Evolutionary conservation across 2,888 invertebrate genomes (phyloP), one percentile per base, ranked within the genome.

Genomic region (Synergus japonicus): DNA sequence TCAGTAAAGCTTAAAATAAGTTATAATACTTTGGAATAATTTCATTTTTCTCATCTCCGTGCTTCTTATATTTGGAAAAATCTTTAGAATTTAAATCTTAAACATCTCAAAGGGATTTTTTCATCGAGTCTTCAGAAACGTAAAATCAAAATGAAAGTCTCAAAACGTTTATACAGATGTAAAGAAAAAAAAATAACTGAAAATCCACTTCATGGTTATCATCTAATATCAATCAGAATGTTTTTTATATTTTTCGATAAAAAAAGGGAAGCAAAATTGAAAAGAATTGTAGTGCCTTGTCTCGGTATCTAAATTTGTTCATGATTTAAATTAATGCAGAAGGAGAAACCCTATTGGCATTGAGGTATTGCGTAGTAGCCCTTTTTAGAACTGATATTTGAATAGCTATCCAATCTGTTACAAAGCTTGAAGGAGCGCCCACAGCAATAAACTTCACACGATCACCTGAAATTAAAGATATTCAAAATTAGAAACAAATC

Each of bases 341-440:
- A 37, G 37, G 29, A 29, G 29, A 29, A 29, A 37, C 37, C 37
- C 37, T 37, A 5, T 37, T 37, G 37, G 5, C 4, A 58, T 18
- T n/a, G 9, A 58, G 58, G 18, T n/a, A 18, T 7, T n/a, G 10
- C 18, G 58, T 29, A 41, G 12, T 9, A 29, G 54, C 58, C 13
- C n/a, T 10, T 63, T 22, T 5, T 64, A 79, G 49, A 18, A 85
- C 63, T 44, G 81, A 81, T 12, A 85, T 84, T 76, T 85, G 85
- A 12, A 83, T 78, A 15, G 85, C 85, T 29, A 85, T 81, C 85
- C 85, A 85, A n/a, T 82, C 82, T 5, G 83, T 81, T 15, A 81
- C 64, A 65, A 82, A 85, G 15, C 73, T 63, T 49, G 63, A 63
- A 12, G 84, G 85, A 7, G 85, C 84, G 10, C 79, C 76, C 1